Base-by-base conservation (phyloP, 1,140 invertebrate genomes). In the Wasmannia auropunctata region DNA sequence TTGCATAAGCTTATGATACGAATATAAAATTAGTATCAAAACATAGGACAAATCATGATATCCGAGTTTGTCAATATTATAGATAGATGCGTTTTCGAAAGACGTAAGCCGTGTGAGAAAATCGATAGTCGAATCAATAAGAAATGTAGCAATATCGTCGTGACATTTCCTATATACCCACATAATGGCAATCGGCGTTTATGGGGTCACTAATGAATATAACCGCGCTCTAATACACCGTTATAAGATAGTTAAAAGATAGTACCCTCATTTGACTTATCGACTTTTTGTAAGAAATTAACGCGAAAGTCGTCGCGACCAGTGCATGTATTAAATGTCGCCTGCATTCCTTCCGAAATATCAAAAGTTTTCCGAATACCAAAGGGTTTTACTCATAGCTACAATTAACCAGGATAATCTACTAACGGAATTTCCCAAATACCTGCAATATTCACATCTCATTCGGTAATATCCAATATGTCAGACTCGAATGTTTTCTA, bases 211-310 rank as follows among this genome's bases (percentile, higher is more conserved):
- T 91, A 92, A 93, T 88, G 92, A 93, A 91, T 89, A 91, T 89
- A 92, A 91, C 84, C 76, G 84, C 43, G 77, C 67, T 87, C 76
- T 56, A 85, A 90, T 91, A 89, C 93, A 93, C 93, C 93, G 92
- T 92, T 93, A 93, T 62, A 37, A 67, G 40, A 90, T 84, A 92
- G 92, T 93, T 93, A 91, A 89, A 51, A 91, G 91, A 93, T 93
- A 94, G 83, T 88, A 92, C 93, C 93, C 93, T 91, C 93, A 94
- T 94, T 93, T 89, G 70, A 83, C 63, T 63, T 77, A 81, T 86
- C 46, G 34, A 5, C 37, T 85, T 60, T 65, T 31, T 16, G 10
- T 67, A 87, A 67, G 31, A 56, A 79, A 87, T 85, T 89, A 63
- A 80, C 28, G 72, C 63, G 74, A 84, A 56, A 88, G 58, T 79